A percentile compares a stretch with the other conserved stretches of the same genome.
Conservation (phyloP, 1,140 invertebrate genomes). For the Portunus trituberculatus region DNA sequence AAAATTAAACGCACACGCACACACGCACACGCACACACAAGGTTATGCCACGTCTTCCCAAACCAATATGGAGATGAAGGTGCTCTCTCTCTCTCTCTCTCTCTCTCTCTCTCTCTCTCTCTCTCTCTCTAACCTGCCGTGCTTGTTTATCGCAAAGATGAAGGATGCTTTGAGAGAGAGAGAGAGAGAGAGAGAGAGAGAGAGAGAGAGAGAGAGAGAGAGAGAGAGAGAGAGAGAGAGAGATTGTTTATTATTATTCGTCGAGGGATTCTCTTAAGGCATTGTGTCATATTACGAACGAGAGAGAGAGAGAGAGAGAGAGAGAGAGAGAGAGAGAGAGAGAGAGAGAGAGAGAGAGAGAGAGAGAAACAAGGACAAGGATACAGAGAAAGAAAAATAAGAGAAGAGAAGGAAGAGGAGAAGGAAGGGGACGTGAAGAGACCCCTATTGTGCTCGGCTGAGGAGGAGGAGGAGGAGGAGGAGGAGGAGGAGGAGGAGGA, state of each 20-base stretch:
- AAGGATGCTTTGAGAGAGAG: neutral
- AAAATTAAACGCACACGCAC: too few species aligned
- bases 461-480: neutral
- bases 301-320: too few species aligned
- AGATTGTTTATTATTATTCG: conserved; percentile 11
- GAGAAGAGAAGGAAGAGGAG: neutral
- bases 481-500: neutral
- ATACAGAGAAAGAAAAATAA: too few species aligned
- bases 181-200: conserved; percentile 21
- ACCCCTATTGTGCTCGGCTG: too few species aligned
- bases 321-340: too few species aligned
- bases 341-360: too few species aligned
- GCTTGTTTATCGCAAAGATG: too few species aligned
- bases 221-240: conserved; percentile 57
- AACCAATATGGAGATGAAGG: too few species aligned
- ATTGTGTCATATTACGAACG: too few species aligned
- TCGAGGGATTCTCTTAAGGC: neutral
- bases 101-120: conserved; percentile 36
- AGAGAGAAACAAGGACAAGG: too few species aligned
- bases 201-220: neutral
- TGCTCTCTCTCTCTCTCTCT: conserved; percentile 31
- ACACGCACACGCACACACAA: too few species aligned
- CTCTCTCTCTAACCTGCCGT: neutral
- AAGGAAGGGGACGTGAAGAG: neutral
- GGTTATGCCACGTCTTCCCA: neutral